Percentiles rank a stretch among this genome's conserved stretches.
Conservation (phyloP, 2,113 vertebrate species). For the Ceyx melanurus region DNA sequence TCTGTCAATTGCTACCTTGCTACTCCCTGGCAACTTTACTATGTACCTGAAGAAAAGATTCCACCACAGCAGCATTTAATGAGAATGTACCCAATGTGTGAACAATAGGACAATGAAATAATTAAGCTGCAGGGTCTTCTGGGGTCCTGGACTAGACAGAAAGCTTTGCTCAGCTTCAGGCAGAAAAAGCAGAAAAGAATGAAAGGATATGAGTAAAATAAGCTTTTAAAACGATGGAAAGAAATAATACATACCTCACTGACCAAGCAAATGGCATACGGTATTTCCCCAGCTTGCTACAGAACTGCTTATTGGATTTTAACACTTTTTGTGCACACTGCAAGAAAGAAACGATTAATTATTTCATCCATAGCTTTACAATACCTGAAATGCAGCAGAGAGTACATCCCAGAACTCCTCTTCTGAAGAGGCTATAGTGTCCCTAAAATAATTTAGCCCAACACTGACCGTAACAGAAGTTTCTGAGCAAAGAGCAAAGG, state of each 20-base stretch:
- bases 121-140: neutral
- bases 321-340: slow-evolving; percentile 94
- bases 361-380: neutral
- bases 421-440: neutral
- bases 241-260: slow-evolving; percentile 82
- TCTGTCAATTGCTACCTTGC: neutral
- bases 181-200: neutral
- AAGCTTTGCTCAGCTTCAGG: neutral
- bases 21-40: neutral
- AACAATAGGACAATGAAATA: neutral
- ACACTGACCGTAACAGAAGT: neutral
- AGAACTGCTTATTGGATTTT: slow-evolving; percentile 95
- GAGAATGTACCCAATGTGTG: neutral
- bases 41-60: neutral
- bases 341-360: neutral
- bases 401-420: neutral
- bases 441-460: neutral
- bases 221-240: neutral
- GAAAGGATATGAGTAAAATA: neutral
- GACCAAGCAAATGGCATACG: slow-evolving; percentile 99
- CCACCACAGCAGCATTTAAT: neutral
- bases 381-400: neutral
- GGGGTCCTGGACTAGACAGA: neutral
- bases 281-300: slow-evolving; percentile 93
- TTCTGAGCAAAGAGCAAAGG: neutral